phyloP scores from a whole-genome alignment of 2,113 vertebrate species.

The Xenopus tropicalis region UCB_Xtro_10.0 CM004445.2:49923001-49923500 shows the following conservation, averaged over 20 bases:
- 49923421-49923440: conserved; percentile 28
- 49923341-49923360: not conserved
- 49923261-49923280: not conserved
- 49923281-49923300: too few relatives aligned
- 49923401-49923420: conserved; percentile 49
- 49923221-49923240: not conserved
- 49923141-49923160: not conserved
- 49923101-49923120: not conserved
- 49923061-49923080: not conserved
- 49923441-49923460: conserved; percentile 78
- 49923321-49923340: not conserved
- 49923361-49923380: conserved; percentile 50
- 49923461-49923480: conserved; percentile 76
- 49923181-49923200: conserved; percentile 12
- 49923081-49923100: not conserved
- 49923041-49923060: too few relatives aligned
- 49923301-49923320: too few relatives aligned
- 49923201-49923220: not conserved
- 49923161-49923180: not conserved
- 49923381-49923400: conserved; percentile 46
- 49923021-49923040: too few relatives aligned
- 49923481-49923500: conserved; percentile 73
- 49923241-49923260: not conserved
- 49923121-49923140: not conserved
- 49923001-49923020: too few relatives aligned